phyloP scores from a whole-genome alignment of 1,140 invertebrate species.

The Nylanderia fulva region DNA sequence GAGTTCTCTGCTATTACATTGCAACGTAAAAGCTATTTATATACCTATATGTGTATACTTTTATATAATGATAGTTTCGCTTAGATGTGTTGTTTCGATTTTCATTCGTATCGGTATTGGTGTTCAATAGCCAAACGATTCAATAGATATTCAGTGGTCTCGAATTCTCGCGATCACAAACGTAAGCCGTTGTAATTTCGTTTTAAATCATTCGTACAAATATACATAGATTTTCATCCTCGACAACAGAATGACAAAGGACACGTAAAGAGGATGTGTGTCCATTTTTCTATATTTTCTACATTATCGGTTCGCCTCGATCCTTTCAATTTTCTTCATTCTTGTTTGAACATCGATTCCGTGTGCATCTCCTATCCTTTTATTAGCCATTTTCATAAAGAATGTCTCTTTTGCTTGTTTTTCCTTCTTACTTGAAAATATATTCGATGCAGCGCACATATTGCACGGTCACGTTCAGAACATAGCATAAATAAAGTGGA shows the following conservation, averaged over 20 bases:
- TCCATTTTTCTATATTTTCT: neutral
- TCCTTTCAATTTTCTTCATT: constrained; percentile 67
- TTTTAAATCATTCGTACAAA: constrained; percentile 26
- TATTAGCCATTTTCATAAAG: constrained; percentile 50
- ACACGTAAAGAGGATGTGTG: neutral
- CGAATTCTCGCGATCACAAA: neutral
- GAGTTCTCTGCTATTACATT: too few relatives aligned
- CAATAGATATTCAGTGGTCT: constrained; percentile 33
- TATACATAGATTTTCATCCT: constrained; percentile 26
- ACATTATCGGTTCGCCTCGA: constrained; percentile 28
- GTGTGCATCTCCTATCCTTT: constrained; percentile 44
- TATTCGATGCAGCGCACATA: neutral
- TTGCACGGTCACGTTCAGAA: neutral
- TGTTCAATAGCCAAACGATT: constrained; percentile 20
- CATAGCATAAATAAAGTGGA: constrained; percentile 26
- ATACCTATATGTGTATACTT: neutral
- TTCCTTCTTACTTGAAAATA: constrained; percentile 44
- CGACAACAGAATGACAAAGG: constrained; percentile 7
- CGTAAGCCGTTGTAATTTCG: constrained; percentile 9
- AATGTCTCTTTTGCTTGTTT: constrained; percentile 56
- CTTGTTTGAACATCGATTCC: constrained; percentile 24
- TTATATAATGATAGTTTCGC: neutral
- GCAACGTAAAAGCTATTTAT: neutral
- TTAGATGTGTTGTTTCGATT: constrained; percentile 12
- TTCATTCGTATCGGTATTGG: neutral